These are phyloP conservation scores for Torymus tubicola DNA, from an alignment of 2,888 invertebrate genomes.

Conservation along the genomic window DNA sequence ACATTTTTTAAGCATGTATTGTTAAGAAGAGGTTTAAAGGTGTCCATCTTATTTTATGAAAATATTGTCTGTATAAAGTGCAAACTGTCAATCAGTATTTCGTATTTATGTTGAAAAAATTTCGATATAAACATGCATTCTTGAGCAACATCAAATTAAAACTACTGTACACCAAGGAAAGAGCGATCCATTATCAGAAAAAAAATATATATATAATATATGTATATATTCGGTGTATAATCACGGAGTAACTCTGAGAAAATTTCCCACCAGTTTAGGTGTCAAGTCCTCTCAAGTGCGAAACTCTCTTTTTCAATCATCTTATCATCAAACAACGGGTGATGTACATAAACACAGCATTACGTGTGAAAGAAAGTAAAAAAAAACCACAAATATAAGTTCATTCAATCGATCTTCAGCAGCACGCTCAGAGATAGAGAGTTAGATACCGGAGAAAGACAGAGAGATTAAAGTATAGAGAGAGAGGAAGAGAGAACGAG, in stretches of 20 bases:
- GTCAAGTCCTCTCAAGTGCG: slow-evolving; percentile 27
- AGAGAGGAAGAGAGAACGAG: slow-evolving; percentile 33
- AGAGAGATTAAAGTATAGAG: slow-evolving; percentile 14
- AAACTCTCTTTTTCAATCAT: slow-evolving; percentile 19
- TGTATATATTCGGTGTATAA: too few species aligned
- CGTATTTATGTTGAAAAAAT: too few species aligned
- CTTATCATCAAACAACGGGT: slow-evolving; percentile 30
- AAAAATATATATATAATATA: too few species aligned
- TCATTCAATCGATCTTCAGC: slow-evolving; percentile 48
- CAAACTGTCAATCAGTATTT: too few species aligned
- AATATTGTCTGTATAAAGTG: too few species aligned
- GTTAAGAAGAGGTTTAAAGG: too few species aligned
- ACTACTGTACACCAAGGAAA: too few species aligned
- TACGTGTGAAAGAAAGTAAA: slow-evolving; percentile 40
- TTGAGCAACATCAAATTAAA: slow-evolving; percentile 11
- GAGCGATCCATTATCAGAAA: too few species aligned
- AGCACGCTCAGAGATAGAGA: slow-evolving; percentile 19
- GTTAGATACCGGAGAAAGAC: background rate
- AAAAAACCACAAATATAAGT: slow-evolving; percentile 44
- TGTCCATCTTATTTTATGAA: too few species aligned
- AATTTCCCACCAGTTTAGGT: slow-evolving; percentile 14
- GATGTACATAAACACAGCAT: slow-evolving; percentile 52
- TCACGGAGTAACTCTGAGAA: slow-evolving; percentile 3
- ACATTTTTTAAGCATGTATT: background rate
- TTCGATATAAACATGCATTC: background rate